A percentile compares a stretch with the other conserved stretches of the same genome.
phyloP scores from a whole-genome alignment of 2,797 vertebrate species.

The Epinephelus awoara region DNA sequence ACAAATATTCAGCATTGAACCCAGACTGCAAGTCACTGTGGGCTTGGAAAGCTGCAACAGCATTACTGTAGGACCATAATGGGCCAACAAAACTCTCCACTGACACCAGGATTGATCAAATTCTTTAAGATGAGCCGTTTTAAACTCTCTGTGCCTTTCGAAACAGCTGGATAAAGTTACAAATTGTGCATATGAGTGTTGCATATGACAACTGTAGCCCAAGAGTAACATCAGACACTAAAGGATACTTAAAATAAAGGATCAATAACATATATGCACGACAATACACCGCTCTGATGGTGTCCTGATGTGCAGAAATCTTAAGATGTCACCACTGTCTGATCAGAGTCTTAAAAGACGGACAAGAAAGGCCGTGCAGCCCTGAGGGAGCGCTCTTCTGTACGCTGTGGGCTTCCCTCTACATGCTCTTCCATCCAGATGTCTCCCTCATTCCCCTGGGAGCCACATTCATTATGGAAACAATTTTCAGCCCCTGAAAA shows the following conservation, averaged over 20 bases:
- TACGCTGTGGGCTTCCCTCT: slow-evolving; percentile 62
- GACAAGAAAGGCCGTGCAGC: slow-evolving; percentile 44
- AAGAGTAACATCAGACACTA: background rate
- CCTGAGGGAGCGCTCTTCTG: slow-evolving; percentile 48
- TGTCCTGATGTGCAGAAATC: slow-evolving; percentile 26
- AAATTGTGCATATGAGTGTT: too few relatives aligned
- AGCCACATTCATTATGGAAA: slow-evolving; percentile 75
- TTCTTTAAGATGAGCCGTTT: slow-evolving; percentile 12
- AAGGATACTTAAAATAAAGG: background rate
- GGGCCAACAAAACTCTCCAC: background rate
- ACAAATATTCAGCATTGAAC: slow-evolving; percentile 6
- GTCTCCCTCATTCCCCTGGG: slow-evolving; percentile 64
- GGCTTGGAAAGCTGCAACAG: slow-evolving; percentile 13
- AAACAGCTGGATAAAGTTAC: background rate
- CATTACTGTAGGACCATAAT: slow-evolving; percentile 27
- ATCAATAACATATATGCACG: slow-evolving; percentile 16
- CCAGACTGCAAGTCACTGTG: background rate
- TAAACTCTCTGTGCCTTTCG: background rate
- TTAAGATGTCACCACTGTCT: slow-evolving; percentile 22
- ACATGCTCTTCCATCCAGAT: slow-evolving; percentile 72
- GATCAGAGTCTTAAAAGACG: slow-evolving; percentile 49
- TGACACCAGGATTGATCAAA: slow-evolving; percentile 6
- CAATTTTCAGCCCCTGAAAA: slow-evolving; percentile 66
- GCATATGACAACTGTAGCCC: background rate
- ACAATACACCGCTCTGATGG: background rate